Percentiles rank a stretch among this genome's conserved stretches.
Conservation (phyloP, 2,113 vertebrate species). For the Petrocephalus zakoni region DNA sequence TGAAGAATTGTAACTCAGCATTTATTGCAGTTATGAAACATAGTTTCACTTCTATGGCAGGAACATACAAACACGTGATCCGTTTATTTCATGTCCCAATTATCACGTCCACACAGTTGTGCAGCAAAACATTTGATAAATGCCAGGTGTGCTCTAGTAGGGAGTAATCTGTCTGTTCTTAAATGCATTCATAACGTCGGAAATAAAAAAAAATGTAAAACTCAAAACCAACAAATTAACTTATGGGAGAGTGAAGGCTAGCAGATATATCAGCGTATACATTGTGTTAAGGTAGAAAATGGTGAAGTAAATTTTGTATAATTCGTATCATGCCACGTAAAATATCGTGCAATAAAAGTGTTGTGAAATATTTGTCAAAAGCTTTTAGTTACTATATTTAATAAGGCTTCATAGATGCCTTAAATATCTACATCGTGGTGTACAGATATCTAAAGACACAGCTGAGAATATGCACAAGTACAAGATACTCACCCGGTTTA, state of each 20-base stretch:
- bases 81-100: not conserved
- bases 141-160: not conserved
- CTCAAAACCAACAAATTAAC: not conserved
- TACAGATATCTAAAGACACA: not conserved
- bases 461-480: not conserved
- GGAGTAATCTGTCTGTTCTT: not conserved
- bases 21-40: not conserved
- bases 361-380: not conserved
- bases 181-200: not conserved
- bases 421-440: not conserved
- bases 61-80: not conserved
- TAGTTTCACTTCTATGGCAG: not conserved
- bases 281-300: not conserved
- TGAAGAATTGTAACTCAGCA: not conserved
- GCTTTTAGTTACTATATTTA: not conserved
- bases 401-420: not conserved
- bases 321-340: not conserved
- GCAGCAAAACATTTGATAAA: not conserved
- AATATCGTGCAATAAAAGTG: not conserved
- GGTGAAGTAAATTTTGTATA: not conserved
- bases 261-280: not conserved
- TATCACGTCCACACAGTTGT: not conserved
- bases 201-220: not conserved
- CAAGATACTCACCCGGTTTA: not conserved
- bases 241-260: not conserved